phyloP scores from a whole-genome alignment of 1,140 invertebrate species.

The Helicoverpa zea region DNA sequence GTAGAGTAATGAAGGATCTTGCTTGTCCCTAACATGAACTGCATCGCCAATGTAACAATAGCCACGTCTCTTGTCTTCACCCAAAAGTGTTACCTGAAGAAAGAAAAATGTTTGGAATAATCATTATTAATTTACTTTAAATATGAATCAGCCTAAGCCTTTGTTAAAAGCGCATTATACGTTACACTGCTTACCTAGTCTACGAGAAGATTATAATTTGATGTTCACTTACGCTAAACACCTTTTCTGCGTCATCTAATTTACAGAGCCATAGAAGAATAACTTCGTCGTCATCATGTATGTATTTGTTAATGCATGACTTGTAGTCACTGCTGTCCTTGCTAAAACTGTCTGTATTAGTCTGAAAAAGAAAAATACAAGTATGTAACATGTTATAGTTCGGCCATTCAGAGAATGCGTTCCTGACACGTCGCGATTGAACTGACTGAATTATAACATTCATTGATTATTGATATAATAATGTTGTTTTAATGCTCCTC shows the following conservation, averaged over 20 bases:
- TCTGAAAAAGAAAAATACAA: not conserved
- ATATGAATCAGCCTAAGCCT: too few species aligned
- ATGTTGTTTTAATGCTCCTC: too few species aligned
- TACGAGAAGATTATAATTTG: not conserved
- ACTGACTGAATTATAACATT: too few species aligned
- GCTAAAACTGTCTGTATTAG: not conserved
- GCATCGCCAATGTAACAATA: conserved; percentile 56
- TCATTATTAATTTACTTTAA: not conserved
- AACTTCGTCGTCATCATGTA: conserved; percentile 26
- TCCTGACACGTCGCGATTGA: too few species aligned
- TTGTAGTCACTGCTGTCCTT: conserved; percentile 1
- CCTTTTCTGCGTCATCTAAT: conserved; percentile 39
- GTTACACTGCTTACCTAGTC: not conserved
- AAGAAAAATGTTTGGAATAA: not conserved
- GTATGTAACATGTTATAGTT: too few species aligned
- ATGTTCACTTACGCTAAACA: conserved; percentile 50
- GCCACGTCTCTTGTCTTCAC: conserved; percentile 49
- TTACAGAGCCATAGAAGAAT: conserved; percentile 55
- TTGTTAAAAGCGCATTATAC: too few species aligned
- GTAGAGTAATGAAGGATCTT: conserved; percentile 47
- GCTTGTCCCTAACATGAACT: conserved; percentile 51
- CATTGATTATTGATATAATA: too few species aligned
- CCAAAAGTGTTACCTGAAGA: conserved; percentile 52
- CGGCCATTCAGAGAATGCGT: too few species aligned
- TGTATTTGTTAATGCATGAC: not conserved